Percentiles rank a stretch among this genome's conserved stretches.
phyloP scores from a whole-genome alignment of 2,797 vertebrate genomes.

The Pseudochirops corinnae region DNA sequence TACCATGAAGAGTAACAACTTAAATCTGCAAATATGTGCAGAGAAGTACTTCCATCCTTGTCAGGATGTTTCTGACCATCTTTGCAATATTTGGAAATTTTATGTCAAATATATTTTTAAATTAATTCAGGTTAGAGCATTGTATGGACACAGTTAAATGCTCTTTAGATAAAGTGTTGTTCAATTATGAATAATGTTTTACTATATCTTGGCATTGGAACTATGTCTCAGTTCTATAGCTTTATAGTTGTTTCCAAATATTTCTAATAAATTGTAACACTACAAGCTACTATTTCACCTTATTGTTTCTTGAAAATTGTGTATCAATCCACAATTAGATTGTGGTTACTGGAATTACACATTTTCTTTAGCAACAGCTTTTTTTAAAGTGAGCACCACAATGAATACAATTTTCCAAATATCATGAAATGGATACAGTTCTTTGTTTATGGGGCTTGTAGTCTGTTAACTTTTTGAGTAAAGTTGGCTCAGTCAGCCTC shows the following conservation, averaged over 20 bases:
- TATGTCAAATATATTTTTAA: conserved; percentile 22
- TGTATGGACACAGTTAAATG: conserved; percentile 16
- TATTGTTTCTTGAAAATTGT: background rate
- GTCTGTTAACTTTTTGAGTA: conserved; percentile 2
- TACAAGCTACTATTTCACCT: background rate
- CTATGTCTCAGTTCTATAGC: background rate
- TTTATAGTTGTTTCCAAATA: background rate
- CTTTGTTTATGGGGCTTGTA: background rate
- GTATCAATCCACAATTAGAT: background rate
- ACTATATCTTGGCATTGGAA: background rate
- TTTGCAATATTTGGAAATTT: conserved; percentile 48
- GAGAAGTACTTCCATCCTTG: conserved; percentile 14
- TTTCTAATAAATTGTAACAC: background rate
- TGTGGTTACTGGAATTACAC: background rate
- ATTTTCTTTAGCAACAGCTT: background rate
- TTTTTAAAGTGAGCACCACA: background rate
- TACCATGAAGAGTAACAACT: conserved; percentile 1
- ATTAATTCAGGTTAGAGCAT: conserved; percentile 28
- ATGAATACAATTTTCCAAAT: background rate
- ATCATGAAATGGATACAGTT: background rate
- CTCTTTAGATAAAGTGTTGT: background rate
- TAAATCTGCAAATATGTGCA: background rate
- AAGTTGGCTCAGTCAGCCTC: conserved; percentile 1
- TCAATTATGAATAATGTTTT: conserved; percentile 15
- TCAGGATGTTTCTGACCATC: conserved; percentile 27